Base-by-base conservation (phyloP, 2,113 vertebrate species). In the Boulengeromyrus knoepffleri region DNA sequence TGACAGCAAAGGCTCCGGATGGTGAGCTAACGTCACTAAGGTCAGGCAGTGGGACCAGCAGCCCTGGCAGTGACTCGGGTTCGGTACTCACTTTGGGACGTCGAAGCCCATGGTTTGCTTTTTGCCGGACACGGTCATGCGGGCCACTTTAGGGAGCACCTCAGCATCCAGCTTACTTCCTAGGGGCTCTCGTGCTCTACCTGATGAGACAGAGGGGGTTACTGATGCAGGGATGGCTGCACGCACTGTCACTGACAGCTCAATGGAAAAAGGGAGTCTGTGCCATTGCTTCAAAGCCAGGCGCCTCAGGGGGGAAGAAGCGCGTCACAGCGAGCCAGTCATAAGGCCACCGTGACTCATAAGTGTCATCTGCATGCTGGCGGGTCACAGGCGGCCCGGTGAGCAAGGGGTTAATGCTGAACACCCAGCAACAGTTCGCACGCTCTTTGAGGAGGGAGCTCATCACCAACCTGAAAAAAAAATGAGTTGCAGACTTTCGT, bases 81-180 rank as follows among this genome's bases (percentile, higher is more conserved):
- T n/a, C 39, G 0, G 66, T 15, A 42, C 93, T 95, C 97, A 99
- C 99, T 97, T 96, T 91, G 97, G 98, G 91, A 99, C 97, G 93
- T 98, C 97, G 94, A 99, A 99, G 93, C 99, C 99, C 97, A 98
- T 98, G 90, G 97, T 97, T 62, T 98, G 97, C 96, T 99, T 99
- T 96, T 98, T 99, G 92, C 99, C 98, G 91, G 98, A 98, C 62
- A 99, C 96, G 8, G 97, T 99, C 99, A 99, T 99, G 93, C 98
- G 97, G 91, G 98, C 96, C 95, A 99, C 97, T 96, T 99, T 99
- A 87, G 98, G 97, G 85, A 99, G 94, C 93, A 99, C 96, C 92
- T 99, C 98, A 89, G 94, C 95, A 91, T 99, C 98, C 94, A 95
- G 93, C 94, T 95, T 96, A 92, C 92, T 93, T 91, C 95, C 94